Evolutionary conservation across 2,888 invertebrate species (phyloP).

Genomic region (Synanthedon tipuliformis): DNA sequence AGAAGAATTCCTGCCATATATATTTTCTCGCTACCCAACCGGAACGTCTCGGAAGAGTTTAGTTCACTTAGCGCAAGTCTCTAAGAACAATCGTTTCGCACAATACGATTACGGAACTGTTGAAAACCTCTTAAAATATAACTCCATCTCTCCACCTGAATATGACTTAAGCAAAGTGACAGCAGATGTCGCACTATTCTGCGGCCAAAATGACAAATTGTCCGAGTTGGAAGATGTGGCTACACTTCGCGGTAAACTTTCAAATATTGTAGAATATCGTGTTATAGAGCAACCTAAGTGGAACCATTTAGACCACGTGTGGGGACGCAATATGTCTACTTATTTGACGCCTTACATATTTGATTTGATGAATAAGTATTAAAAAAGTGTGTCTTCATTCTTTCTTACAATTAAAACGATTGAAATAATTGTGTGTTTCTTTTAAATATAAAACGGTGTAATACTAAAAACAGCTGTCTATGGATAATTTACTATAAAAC

Average conservation of each 20-base stretch:
- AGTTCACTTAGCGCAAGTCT: slow-evolving; percentile 24
- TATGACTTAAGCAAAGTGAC: slow-evolving; percentile 29
- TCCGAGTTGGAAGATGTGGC: slow-evolving; percentile 22
- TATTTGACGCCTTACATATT: slow-evolving; percentile 17
- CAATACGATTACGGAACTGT: slow-evolving; percentile 26
- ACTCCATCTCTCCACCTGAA: slow-evolving; percentile 14
- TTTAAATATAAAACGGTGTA: too few species aligned
- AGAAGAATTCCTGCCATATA: slow-evolving; percentile 14
- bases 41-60: slow-evolving; percentile 28
- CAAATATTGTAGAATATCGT: slow-evolving; percentile 20
- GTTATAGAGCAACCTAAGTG: slow-evolving; percentile 11
- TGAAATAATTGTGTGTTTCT: too few species aligned
- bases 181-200: slow-evolving; percentile 20
- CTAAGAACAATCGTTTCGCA: slow-evolving; percentile 16
- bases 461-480: too few species aligned
- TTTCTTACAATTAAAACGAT: too few species aligned
- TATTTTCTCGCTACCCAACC: slow-evolving; percentile 25
- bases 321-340: slow-evolving; percentile 18
- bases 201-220: slow-evolving; percentile 24
- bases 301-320: slow-evolving; percentile 30
- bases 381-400: background rate
- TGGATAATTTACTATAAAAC: too few species aligned
- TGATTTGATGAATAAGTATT: slow-evolving; percentile 12
- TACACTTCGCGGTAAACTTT: slow-evolving; percentile 14
- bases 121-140: slow-evolving; percentile 10